Conservation (phyloP, 2,888 invertebrate genomes). For the Muscina levida region DNA sequence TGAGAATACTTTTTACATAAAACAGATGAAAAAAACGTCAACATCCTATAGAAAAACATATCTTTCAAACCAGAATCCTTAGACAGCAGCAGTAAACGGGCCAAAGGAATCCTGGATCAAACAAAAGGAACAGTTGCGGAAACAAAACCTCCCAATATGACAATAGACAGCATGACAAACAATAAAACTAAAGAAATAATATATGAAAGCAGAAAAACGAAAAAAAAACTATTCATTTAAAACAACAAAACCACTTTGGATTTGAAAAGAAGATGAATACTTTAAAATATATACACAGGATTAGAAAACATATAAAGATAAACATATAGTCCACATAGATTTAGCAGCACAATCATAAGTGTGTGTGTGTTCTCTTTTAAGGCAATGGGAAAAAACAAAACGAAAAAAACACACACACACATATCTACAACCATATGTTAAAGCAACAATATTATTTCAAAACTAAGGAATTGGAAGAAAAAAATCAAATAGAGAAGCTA, state of each 20-base stretch:
- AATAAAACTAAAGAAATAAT: conserved; percentile 6
- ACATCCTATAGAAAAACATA: conserved; percentile 20
- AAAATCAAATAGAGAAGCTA: conserved; percentile 11
- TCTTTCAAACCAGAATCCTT: not conserved
- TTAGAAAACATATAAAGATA: too few relatives aligned
- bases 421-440: too few relatives aligned
- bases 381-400: too few relatives aligned
- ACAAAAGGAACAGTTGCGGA: conserved; percentile 25
- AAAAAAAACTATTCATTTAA: conserved; percentile 28
- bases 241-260: not conserved
- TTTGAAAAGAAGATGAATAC: not conserved
- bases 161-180: not conserved
- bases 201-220: not conserved
- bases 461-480: too few relatives aligned
- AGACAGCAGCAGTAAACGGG: not conserved
- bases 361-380: too few relatives aligned
- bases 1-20: conserved; percentile 39
- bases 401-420: conserved; percentile 12
- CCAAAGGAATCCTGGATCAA: conserved; percentile 13
- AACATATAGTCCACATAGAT: too few relatives aligned
- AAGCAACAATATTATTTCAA: too few relatives aligned
- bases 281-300: not conserved
- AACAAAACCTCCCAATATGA: not conserved
- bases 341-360: too few relatives aligned
- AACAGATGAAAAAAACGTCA: conserved; percentile 29